Percentiles rank a stretch among this genome's conserved stretches.
These are phyloP conservation scores for Monopis laevigella DNA, from an alignment of 2,888 invertebrate species.

Conservation along the genomic window DNA sequence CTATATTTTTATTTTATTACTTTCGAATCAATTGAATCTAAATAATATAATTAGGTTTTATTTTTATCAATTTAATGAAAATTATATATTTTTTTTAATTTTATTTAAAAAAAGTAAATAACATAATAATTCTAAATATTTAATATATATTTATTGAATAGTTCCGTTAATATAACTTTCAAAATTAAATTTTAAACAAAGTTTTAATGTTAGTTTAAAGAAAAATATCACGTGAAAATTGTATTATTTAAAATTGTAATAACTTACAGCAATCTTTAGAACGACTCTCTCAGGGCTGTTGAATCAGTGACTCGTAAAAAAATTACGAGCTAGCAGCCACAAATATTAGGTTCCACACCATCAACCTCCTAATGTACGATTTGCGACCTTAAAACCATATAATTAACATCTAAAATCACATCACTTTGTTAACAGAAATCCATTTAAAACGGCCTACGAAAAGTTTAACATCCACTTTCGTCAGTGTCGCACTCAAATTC, in stretches of 20 bases:
- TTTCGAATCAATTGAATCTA: too few species aligned
- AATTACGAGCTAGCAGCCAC: slow-evolving; percentile 17
- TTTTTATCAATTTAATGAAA: too few species aligned
- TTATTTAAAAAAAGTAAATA: too few species aligned
- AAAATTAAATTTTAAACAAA: too few species aligned
- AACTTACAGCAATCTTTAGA: slow-evolving; percentile 20
- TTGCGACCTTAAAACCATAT: neutral
- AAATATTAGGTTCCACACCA: slow-evolving; percentile 7
- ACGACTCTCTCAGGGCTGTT: slow-evolving; percentile 22
- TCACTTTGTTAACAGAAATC: neutral
- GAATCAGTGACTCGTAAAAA: slow-evolving; percentile 20
- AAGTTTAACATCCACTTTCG: neutral
- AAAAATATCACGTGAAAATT: too few species aligned
- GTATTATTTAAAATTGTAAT: slow-evolving; percentile 2
- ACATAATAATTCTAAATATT: too few species aligned
- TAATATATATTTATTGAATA: too few species aligned
- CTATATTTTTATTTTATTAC: too few species aligned
- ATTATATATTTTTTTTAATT: too few species aligned
- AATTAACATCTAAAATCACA: neutral
- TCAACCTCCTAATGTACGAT: neutral
- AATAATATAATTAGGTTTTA: too few species aligned
- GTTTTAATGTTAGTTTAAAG: too few species aligned
- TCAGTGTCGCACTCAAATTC: neutral
- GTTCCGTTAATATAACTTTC: too few species aligned
- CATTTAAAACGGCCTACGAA: neutral